Evolutionary conservation across 2,113 vertebrate genomes (phyloP), one percentile per base, ranked within the genome.

Genomic region (Forbesichthys papilliferus): DNA sequence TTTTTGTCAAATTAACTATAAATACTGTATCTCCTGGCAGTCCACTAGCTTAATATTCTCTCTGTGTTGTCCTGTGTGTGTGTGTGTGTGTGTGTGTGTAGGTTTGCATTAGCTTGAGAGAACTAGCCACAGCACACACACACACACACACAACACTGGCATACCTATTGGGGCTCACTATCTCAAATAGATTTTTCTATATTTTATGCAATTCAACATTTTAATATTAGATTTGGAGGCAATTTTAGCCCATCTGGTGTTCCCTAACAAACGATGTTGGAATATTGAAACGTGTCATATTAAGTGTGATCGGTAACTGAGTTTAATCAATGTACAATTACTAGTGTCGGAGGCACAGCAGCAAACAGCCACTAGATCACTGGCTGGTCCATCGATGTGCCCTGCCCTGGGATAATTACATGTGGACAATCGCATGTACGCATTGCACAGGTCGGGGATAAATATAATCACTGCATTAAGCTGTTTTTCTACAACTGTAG

Each of bases 281-380:
- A 75, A 61, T 66, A 57, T 11, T 48, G 56, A 80, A 78, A 80
- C 48, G 13, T 67, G 76, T 77, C 81, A 79, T 68, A 74, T 74
- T 52, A 62, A 70, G 61, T 67, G 34, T 73, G 77, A 88, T 66
- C 18, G 61, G 61, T 76, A 55, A 69, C 46, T n/a, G 56, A 47
- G 55, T 73, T 55, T 72, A 76, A 87, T 81, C 71, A 69, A 74
- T 76, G 72, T 65, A 72, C 69, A 78, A 81, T 89, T 84, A 80
- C 27, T 72, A 69, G 69, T 66, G 71, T 66, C 53, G 65, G 59
- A 82, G 58, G 48, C 53, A 14, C 20, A 13, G 48, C 66, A 73
- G 66, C 66, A 71, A 62, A 27, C 67, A 74, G 67, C 64, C 54
- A 27, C 64, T 53, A 8, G 11, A 61, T 82, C 65, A 72, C 66